Evolutionary conservation across 2,113 vertebrate genomes (phyloP), one percentile per base, ranked within the genome.

Genomic region (Meriones unguiculatus): DNA sequence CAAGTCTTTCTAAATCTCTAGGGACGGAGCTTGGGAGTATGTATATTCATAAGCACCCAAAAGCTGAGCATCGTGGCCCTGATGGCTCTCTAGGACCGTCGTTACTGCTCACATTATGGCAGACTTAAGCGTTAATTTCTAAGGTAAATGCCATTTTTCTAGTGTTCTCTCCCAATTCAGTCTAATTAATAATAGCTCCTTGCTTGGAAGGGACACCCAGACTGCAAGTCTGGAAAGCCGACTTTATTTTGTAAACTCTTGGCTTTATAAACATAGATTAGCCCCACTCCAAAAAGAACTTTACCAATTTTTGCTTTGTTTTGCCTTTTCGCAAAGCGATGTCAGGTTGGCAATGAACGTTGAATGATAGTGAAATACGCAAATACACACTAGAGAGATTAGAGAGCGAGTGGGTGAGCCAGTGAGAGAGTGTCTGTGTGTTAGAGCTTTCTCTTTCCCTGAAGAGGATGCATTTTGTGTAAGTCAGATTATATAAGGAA

Each of bases 111-210:
- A 93, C 57, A 93, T 90, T 35, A 11, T 65, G 89, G 46, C n/a
- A 91, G n/a, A 93, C 64, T 90, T 89, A 87, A 69, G 8, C 22
- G 59, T 69, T 93, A 62, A 76, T 89, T 87, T 89, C 7, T 82
- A 96, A 91, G 4, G n/a, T 64, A 10, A 95, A 57, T 84, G 69
- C 17, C n/a, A 65, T 87, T 96, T 96, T 92, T 90, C 78, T 95
- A 81, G 65, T 76, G 62, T 54, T 35, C 87, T 50, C 80, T 87
- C 88, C 41, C 30, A 18, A 76, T 70, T 81, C 38, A 25, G 5
- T 59, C 81, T 38, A 62, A 88, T 52, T 46, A 62, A 85, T 52
- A 91, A 80, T 35, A 52, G 73, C 32, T 72, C 76, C 32, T 69
- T 62, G 25, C n/a, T 87, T 67, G 5, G 6, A 54, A 88, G 25